Base-by-base conservation (phyloP, 2,888 invertebrate species). In the Troilus luridus region DNA sequence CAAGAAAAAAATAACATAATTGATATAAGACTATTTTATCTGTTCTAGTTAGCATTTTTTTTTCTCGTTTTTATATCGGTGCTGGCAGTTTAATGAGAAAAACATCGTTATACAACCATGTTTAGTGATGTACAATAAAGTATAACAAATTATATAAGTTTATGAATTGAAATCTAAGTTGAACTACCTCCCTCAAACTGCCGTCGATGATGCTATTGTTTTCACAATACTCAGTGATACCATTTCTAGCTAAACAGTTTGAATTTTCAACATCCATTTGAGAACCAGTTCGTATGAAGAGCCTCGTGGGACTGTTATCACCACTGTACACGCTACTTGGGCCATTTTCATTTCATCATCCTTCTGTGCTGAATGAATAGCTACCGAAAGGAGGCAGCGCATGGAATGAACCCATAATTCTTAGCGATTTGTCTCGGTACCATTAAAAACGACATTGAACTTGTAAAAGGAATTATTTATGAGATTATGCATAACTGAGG, bases 261-360 rank as follows among this genome's bases (percentile, higher is more conserved):
- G 41, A 77, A 77, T 77, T 77, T 41, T 77, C 27, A 14, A 17
- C 17, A 17, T 77, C 72, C 72, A 41, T 77, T 41, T 41, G 67
- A 3, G 41, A 41, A 41, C 12, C 14, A 77, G 72, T 41, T 77
- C 72, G 72, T 41, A 27, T 77, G 72, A 77, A 41, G 27, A 27
- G 17, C 41, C 27, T 19, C 17, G 24, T 27, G 27, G 17, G 72
- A 77, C 72, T 77, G 72, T 5, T 41, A 77, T 77, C 14, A 41
- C 72, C 17, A 27, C 17, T 14, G 27, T 41, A 41, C 72, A 77
- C 72, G 72, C 72, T 8, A 77, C 41, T 27, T 77, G 17, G 19
- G 72, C 27, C 27, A 77, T 41, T 77, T 19, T 77, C 72, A 77
- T 77, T 77, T 77, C 41, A 77, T 77, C 72, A 41, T 41, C 72